These are phyloP conservation scores for Chrysopilus asiliformis DNA, from an alignment of 2,888 invertebrate species.

Conservation along the genomic window DNA sequence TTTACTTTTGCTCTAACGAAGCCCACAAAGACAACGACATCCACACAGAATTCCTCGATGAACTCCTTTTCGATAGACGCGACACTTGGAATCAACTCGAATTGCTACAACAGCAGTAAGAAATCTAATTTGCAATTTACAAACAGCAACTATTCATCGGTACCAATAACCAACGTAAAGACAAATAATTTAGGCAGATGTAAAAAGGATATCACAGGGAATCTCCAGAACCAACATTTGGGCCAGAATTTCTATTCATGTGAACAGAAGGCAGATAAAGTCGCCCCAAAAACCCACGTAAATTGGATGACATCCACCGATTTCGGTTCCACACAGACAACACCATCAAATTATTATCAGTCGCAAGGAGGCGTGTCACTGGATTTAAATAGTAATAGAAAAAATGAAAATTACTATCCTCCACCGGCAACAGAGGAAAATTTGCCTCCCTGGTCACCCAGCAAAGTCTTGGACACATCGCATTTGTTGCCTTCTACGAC, in stretches of 20 bases:
- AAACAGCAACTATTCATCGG: too few species aligned
- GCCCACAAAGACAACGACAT: constrained; percentile 6
- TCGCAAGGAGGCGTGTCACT: background rate
- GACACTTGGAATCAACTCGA: constrained; percentile 3
- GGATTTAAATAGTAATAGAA: constrained; percentile 2
- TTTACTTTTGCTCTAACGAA: constrained; percentile 16
- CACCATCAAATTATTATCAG: constrained; percentile 3
- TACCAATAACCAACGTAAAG: background rate
- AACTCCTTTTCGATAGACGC: constrained; percentile 12
- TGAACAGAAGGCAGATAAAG: constrained; percentile 12
- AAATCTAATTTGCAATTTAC: too few species aligned
- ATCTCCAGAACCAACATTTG: background rate
- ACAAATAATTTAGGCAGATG: background rate
- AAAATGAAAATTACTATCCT: constrained; percentile 12
- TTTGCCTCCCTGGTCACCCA: constrained; percentile 43
- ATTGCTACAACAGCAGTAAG: too few species aligned
- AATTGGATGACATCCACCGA: constrained; percentile 19
- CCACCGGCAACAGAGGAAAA: constrained; percentile 30
- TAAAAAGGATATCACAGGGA: background rate
- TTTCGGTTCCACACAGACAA: too few species aligned
- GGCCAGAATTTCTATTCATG: constrained; percentile 11
- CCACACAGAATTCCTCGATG: constrained; percentile 2
- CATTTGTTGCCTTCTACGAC: constrained; percentile 3
- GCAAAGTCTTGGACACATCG: constrained; percentile 28
- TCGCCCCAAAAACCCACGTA: constrained; percentile 13